phyloP scores from a whole-genome alignment of 2,797 vertebrate species.

The Acestrorhynchus altus region DNA sequence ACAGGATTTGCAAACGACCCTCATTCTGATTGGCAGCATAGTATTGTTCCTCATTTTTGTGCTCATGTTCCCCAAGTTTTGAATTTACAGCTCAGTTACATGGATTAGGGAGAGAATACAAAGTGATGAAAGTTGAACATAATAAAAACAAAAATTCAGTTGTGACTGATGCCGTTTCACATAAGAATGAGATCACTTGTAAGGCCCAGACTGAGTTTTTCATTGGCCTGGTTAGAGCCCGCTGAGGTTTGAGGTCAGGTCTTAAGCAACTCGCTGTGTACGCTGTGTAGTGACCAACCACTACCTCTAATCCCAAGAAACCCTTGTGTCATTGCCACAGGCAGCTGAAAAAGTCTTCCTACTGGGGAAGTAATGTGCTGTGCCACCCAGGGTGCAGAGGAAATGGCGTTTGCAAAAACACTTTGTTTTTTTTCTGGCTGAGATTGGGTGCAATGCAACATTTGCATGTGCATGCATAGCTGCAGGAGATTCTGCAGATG shows the following conservation, averaged over 20 bases:
- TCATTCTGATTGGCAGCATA: too few relatives aligned
- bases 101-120: too few relatives aligned
- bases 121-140: too few relatives aligned
- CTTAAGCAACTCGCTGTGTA: too few relatives aligned
- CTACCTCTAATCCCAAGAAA: neutral
- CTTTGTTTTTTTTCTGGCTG: slow-evolving; percentile 1
- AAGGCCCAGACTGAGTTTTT: neutral
- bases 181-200: neutral
- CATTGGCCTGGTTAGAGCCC: neutral
- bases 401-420: slow-evolving; percentile 11
- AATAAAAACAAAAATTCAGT: too few relatives aligned
- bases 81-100: too few relatives aligned
- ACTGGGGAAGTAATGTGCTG: neutral
- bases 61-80: too few relatives aligned
- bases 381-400: neutral
- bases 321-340: neutral
- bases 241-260: neutral
- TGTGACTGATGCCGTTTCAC: too few relatives aligned
- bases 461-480: neutral
- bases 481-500: slow-evolving; percentile 7
- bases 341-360: neutral
- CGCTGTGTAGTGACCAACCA: neutral
- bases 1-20: too few relatives aligned
- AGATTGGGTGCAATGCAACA: neutral
- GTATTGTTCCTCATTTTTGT: too few relatives aligned